Evolutionary conservation across 2,113 vertebrate genomes (phyloP).

Genomic region (Carettochelys insculpta): DNA sequence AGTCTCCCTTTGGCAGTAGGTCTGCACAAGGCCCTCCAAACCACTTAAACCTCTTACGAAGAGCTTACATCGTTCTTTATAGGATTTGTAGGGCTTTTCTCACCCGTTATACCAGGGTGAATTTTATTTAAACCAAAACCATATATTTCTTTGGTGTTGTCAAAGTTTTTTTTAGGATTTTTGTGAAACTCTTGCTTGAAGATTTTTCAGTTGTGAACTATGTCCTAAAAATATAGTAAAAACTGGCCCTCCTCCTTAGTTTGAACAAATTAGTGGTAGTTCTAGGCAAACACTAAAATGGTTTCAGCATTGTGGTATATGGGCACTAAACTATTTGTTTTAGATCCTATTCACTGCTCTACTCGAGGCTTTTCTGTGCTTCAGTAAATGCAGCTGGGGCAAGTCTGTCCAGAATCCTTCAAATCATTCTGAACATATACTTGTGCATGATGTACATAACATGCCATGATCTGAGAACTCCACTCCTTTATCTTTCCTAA

Average conservation of each 20-base stretch:
- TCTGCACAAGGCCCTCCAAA: neutral
- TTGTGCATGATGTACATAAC: accelerated
- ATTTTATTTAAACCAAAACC: neutral
- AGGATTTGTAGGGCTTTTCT: neutral
- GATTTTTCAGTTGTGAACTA: neutral
- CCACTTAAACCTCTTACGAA: neutral
- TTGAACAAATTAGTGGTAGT: neutral
- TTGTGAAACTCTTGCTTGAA: neutral
- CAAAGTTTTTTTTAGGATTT: neutral
- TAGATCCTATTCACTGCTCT: neutral
- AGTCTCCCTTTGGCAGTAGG: neutral
- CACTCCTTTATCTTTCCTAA: neutral
- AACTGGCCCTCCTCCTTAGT: neutral
- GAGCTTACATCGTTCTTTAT: neutral
- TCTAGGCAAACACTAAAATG: neutral
- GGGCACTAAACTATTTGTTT: neutral
- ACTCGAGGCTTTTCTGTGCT: neutral
- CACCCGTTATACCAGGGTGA: neutral
- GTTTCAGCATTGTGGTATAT: neutral
- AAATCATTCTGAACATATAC: accelerated
- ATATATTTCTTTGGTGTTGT: neutral
- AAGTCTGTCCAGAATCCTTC: accelerated
- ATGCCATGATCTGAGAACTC: accelerated
- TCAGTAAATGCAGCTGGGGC: neutral
- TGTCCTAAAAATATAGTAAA: neutral